Base-by-base conservation (phyloP, 2,888 invertebrate species). In the Tachina grossa region DNA sequence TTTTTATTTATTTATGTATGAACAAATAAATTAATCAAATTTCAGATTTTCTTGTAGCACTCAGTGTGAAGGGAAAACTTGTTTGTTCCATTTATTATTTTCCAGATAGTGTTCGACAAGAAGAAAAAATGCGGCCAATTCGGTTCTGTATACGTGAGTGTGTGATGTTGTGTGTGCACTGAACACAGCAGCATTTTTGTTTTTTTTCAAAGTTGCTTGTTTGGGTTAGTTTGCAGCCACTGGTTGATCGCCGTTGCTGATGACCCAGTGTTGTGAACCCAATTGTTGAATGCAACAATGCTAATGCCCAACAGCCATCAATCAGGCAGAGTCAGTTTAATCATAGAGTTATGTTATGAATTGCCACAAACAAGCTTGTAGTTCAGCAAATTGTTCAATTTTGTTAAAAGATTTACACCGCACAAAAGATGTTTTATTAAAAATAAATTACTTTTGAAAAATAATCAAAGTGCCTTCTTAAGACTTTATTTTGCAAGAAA, bases 21-120 rank as follows among this genome's bases (percentile, higher is more conserved):
- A 31, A 57, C 43, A 84, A 76, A 74, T 68, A 77, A 68, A 84
- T 84, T 81, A 84, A 81, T 84, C 80, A 84, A 72, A 80, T 72
- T 79, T 65, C n/a, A 71, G 63, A 71, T 71, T 57, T 68, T 53
- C 13, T 47, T 65, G 55, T 49, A 45, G 10, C 39, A 9, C 66
- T 57, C 57, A 57, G 39, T 59, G 59, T 61, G 59, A 41, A 47
- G 39, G 75, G n/a, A 43, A 81, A 84, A 80, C 84, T 72, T 61
- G 80, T 84, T 81, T 84, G 80, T 76, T 80, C 61, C 80, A 74
- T 68, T 72, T 83, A 65, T 43, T 57, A 39, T 59, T 51, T 75
- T 45, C 19, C 51, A 74, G 57, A 51, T 53, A 45, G 61, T 39
- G 22, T 19, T 39, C 1, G 47, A 16, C 31, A 31, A 31, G 31